Evolutionary conservation across 23 tunicate species (phyloP).

Genomic region (Oikopleura albicans): DNA sequence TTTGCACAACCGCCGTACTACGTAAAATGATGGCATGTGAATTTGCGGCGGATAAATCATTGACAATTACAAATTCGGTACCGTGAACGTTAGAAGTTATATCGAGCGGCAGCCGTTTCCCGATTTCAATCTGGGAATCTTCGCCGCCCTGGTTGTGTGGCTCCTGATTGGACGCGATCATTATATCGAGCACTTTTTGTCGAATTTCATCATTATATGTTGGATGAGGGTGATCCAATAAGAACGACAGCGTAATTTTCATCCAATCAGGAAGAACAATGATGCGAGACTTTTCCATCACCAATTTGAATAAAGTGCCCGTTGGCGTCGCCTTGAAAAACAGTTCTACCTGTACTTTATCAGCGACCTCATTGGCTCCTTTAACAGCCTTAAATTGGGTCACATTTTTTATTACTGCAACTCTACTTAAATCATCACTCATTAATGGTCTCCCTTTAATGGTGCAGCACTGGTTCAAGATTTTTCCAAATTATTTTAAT

Average conservation of each 20-base stretch:
- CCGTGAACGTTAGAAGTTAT: conserved; percentile 46
- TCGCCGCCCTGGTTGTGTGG: neutral
- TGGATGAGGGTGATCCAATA: neutral
- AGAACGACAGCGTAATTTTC: neutral
- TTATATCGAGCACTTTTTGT: neutral
- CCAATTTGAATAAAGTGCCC: neutral
- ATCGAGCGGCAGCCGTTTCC: neutral
- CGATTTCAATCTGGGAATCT: neutral
- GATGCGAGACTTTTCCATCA: neutral
- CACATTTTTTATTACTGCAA: too few species aligned
- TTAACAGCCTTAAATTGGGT: too few species aligned
- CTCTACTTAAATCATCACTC: too few species aligned
- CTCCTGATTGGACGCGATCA: neutral
- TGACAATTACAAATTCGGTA: conserved; percentile 73
- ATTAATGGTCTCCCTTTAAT: too few species aligned
- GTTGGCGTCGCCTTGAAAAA: conserved; percentile 4
- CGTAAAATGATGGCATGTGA: conserved; percentile 77
- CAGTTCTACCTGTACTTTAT: neutral
- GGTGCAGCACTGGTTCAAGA: too few species aligned
- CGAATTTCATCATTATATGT: neutral
- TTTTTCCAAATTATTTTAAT: too few species aligned
- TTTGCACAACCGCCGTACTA: conserved; percentile 50
- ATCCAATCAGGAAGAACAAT: neutral
- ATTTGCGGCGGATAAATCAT: conserved; percentile 25
- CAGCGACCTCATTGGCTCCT: too few species aligned